Base-by-base conservation (phyloP, 1,140 invertebrate genomes). In the Coenobita brevimanus region DNA sequence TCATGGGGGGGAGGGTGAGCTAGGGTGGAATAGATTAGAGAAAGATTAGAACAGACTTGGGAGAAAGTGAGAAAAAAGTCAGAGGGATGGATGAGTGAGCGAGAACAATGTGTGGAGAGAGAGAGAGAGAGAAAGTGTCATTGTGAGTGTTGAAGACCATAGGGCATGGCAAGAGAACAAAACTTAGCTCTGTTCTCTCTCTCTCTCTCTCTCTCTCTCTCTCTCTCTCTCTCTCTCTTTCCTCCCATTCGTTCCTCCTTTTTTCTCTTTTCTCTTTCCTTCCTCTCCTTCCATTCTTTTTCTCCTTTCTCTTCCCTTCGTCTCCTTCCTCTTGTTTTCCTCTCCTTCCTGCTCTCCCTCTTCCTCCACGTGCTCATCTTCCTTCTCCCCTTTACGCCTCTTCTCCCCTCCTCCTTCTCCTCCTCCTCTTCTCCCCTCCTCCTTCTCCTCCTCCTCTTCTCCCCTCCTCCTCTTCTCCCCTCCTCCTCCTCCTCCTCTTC, bases 171-270 rank as follows among this genome's bases (percentile, higher is more conserved):
- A n/a, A n/a, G n/a, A n/a, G n/a, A n/a, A n/a, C n/a, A n/a, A n/a
- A n/a, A n/a, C n/a, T n/a, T n/a, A n/a, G n/a, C n/a, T 30, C 27
- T 30, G 10, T 30, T 71, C 67, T 71, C 67, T 71, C 27, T 71
- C 67, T 27, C 30, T 30, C n/a, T n/a, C 67, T 27, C 67, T 71
- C 30, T 27, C 27, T 71, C 67, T 30, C 67, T 71, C 13, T 30
- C 30, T 30, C 27, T 27, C 27, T 71, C 67, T 71, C 67, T 30
- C 67, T 71, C 67, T 30, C 27, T 71, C 67, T 71, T 71, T 71
- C 67, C 30, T 71, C 27, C 27, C 27, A 15, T 30, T 71, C 27
- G 13, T 30, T 71, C 27, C 27, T 27, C 30, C 13, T 30, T 71
- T 71, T 27, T 71, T 13, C 27, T 30, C 27, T 27, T 71, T 30